A percentile compares a stretch with the other conserved stretches of the same genome.
Evolutionary conservation across 2,888 invertebrate species (phyloP).

Genomic region (Gisinianus flammeolus): DNA sequence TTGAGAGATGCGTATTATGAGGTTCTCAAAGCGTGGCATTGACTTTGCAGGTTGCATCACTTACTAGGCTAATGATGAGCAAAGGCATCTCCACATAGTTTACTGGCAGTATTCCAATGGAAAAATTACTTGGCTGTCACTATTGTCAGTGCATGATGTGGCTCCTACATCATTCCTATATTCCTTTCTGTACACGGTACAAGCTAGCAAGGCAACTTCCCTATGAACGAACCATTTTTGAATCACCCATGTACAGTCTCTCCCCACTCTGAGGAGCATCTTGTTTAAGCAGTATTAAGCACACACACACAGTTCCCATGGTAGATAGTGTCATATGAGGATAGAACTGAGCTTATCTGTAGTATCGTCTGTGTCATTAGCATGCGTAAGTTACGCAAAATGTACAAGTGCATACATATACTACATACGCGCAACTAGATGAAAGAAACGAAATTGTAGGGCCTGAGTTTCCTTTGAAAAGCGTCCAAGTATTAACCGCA

Average conservation of each 20-base stretch:
- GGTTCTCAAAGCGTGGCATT: conserved; percentile 9
- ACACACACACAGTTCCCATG: not conserved
- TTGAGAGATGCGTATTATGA: conserved; percentile 13
- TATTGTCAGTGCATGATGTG: not conserved
- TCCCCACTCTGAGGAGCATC: not conserved
- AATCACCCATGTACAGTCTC: not conserved
- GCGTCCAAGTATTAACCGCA: conserved; percentile 3
- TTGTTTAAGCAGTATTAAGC: not conserved
- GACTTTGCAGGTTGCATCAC: conserved; percentile 16
- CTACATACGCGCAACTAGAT: not conserved
- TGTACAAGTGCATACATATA: not conserved
- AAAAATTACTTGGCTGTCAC: not conserved
- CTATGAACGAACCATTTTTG: not conserved
- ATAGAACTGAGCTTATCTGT: not conserved
- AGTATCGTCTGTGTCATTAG: not conserved
- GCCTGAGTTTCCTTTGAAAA: not conserved
- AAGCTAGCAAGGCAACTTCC: not conserved
- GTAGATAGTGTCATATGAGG: not conserved
- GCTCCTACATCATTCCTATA: not conserved
- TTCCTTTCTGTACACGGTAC: not conserved
- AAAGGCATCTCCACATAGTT: not conserved
- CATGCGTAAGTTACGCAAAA: not conserved
- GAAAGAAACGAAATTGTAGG: not conserved
- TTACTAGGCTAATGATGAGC: conserved; percentile 17
- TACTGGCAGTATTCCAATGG: not conserved